phyloP scores from a whole-genome alignment of 2,797 vertebrate genomes.

The Parambassis ranga region DNA sequence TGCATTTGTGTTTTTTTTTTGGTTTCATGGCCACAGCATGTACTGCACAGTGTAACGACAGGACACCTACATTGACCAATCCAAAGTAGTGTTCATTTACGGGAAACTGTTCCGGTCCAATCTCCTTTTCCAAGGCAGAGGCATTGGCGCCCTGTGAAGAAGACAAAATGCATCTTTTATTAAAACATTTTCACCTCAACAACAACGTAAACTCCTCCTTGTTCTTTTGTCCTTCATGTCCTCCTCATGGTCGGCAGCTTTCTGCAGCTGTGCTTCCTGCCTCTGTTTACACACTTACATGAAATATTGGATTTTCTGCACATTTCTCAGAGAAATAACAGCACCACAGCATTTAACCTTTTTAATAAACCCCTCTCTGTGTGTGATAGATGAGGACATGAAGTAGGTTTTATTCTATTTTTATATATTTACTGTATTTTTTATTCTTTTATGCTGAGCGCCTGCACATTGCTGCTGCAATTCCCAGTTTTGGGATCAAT shows the following conservation, averaged over 20 bases:
- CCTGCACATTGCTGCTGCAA: too few species aligned
- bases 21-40: neutral
- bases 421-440: too few species aligned
- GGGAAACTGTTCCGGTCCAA: constrained; percentile 99
- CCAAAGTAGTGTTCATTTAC: constrained; percentile 99
- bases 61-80: constrained; percentile 92
- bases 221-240: constrained; percentile 10
- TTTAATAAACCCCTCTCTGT: too few species aligned
- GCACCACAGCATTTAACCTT: too few species aligned
- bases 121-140: constrained; percentile 99
- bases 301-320: neutral
- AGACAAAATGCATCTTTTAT: neutral
- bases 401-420: too few species aligned
- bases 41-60: neutral
- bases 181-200: neutral
- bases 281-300: neutral
- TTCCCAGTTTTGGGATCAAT: too few species aligned
- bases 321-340: neutral
- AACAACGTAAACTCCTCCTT: too few species aligned
- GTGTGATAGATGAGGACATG: too few species aligned
- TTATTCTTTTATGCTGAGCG: too few species aligned
- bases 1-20: neutral
- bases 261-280: constrained; percentile 23
- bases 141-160: constrained; percentile 94
- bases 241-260: constrained; percentile 22